Evolutionary conservation across 2,113 vertebrate species (phyloP), one percentile per base, ranked within the genome.

Genomic region (Chionis minor): DNA sequence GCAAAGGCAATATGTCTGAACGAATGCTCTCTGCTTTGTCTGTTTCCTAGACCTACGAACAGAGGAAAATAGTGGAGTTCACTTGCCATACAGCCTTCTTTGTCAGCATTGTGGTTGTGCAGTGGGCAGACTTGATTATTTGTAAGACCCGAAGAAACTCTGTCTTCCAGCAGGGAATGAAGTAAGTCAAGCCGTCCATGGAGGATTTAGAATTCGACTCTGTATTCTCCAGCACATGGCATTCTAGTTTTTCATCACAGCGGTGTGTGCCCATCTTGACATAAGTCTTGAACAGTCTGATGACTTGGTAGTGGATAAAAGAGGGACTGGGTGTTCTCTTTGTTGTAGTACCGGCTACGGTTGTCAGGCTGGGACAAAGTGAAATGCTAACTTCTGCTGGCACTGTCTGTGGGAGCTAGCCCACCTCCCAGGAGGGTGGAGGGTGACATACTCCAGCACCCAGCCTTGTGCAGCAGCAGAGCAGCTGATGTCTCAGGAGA

Each of bases 61-160:
- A 99, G 97, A 98, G 99, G 96, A 99, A 99, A 30, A 99, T 99
- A 9, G 99, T 99, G 96, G 99, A 99, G 93, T 99, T 99, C 96
- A 99, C 99, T 35, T 99, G 99, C 95, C 99, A 99, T 79, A 99
- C 99, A 1, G 97, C 99, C 38, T 99, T 99, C 98, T 99, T 99
- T 19, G 96, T 98, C 97, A 99, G 99, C 72, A 99, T 99, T 5
- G 99, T 99, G 96, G 97, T 99, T 8, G 98, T 99, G 85, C 99
- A 99, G 80, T 99, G 99, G 99, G 99, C 99, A 5, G 99, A 99
- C 82, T 78, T 99, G 97, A 98, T 99, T 90, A 99, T 99, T 94
- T 99, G 99, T 70, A 99, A 99, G 97, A 99, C 99, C 93, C 89
- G 99, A 92, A 98, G 98, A 96, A 99, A 99, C 91, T 99, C 99